Percentiles rank a stretch among this genome's conserved stretches.
These are phyloP conservation scores for Microctenopoma steveboyesi DNA, from an alignment of 2,797 vertebrate species.

Conservation along the genomic window DNA sequence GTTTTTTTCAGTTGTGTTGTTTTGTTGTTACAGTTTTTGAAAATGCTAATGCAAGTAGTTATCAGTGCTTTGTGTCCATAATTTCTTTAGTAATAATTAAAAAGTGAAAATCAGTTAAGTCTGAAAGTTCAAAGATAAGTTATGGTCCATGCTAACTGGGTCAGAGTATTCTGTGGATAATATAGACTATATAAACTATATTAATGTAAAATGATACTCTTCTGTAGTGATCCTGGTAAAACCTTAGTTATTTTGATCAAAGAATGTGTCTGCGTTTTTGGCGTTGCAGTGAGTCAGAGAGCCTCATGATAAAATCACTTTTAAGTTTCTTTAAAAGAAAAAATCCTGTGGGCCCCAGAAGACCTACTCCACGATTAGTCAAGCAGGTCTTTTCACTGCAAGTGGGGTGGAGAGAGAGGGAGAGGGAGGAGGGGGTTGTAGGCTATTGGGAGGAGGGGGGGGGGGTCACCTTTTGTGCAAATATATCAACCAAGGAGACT, in stretches of 20 bases:
- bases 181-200: neutral
- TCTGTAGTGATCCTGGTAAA: neutral
- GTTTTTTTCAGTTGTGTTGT: neutral
- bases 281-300: constrained; percentile 42
- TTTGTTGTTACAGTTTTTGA: neutral
- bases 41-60: neutral
- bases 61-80: neutral
- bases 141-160: neutral
- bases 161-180: neutral
- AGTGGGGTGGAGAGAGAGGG: constrained; percentile 45
- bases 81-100: neutral
- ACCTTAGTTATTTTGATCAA: constrained; percentile 24
- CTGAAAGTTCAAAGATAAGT: neutral
- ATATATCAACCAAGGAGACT: constrained; percentile 84
- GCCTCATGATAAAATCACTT: constrained; percentile 72
- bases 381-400: constrained; percentile 72
- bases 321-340: constrained; percentile 65
- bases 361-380: constrained; percentile 61
- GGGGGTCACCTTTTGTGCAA: constrained; percentile 86
- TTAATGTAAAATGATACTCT: neutral
- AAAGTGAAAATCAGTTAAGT: neutral
- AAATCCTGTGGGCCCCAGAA: constrained; percentile 47
- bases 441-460: neutral
- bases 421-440: constrained; percentile 13
- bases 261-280: neutral